These are phyloP conservation scores for Rhagonycha fulva DNA, from an alignment of 2,888 invertebrate genomes.

Conservation along the genomic window DNA sequence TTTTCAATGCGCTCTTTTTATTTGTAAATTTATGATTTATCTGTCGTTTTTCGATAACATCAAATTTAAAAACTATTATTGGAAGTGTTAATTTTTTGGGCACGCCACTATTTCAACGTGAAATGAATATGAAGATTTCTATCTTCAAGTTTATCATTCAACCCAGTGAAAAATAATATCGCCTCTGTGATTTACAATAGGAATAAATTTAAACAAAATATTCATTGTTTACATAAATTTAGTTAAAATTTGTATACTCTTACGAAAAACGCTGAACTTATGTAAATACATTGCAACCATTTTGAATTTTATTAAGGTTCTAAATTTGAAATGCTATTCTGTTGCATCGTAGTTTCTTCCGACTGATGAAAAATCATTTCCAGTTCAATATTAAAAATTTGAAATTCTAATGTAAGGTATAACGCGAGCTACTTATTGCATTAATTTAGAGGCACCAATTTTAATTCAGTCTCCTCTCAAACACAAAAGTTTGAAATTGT, in stretches of 20 bases:
- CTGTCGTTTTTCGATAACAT: neutral
- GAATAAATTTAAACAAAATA: neutral
- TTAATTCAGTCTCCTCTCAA: neutral
- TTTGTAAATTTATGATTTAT: neutral
- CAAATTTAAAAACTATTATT: neutral
- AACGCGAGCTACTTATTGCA: neutral
- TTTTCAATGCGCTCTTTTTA: neutral
- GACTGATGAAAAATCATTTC: neutral
- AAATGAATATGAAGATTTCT: neutral
- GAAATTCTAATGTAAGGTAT: neutral
- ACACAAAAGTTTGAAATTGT: neutral
- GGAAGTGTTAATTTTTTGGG: neutral
- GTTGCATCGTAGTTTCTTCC: neutral
- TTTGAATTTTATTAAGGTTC: neutral
- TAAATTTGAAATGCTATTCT: neutral
- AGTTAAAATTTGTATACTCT: neutral
- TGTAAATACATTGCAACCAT: neutral
- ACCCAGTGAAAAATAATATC: neutral
- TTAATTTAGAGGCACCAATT: neutral
- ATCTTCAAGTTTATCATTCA: neutral
- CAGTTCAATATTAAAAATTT: neutral
- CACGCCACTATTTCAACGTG: neutral
- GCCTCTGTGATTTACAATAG: neutral
- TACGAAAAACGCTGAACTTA: neutral
- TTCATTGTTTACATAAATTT: neutral